These are phyloP conservation scores for Paracanthobrama guichenoti DNA, from an alignment of 2,113 vertebrate genomes.

Conservation along the genomic window DNA sequence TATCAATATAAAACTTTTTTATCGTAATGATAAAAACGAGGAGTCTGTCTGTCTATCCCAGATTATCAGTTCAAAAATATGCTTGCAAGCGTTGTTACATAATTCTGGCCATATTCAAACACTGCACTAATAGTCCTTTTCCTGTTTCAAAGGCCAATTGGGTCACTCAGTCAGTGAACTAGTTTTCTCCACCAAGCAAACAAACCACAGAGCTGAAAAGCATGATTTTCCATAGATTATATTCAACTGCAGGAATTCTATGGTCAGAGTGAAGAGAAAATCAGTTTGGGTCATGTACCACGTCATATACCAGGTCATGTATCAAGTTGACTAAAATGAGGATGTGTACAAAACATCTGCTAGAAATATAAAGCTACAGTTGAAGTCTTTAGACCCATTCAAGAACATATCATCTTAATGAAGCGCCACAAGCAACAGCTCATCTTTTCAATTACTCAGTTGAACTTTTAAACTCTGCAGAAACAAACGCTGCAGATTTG, in stretches of 20 bases:
- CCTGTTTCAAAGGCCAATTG: slow-evolving; percentile 13
- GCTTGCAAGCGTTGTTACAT: slow-evolving; percentile 18
- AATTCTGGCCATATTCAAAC: slow-evolving; percentile 24
- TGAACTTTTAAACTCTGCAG: neutral
- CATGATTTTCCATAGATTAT: slow-evolving; percentile 2
- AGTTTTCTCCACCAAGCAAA: slow-evolving; percentile 1
- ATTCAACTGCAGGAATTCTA: slow-evolving; percentile 11
- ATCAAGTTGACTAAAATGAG: neutral
- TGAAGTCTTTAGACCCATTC: neutral
- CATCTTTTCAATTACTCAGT: neutral
- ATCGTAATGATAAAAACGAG: too few relatives aligned
- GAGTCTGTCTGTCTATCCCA: too few relatives aligned
- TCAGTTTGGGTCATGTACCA: neutral
- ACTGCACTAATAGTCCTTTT: slow-evolving; percentile 3
- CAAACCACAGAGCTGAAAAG: neutral
- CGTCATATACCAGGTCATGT: too few relatives aligned
- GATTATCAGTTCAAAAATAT: neutral
- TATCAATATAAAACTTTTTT: too few relatives aligned
- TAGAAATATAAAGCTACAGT: neutral
- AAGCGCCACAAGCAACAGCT: neutral
- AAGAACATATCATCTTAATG: neutral
- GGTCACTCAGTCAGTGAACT: neutral
- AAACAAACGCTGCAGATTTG: neutral
- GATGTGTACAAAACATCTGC: neutral
- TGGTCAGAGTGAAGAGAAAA: neutral